Base-by-base conservation (phyloP, 2,113 vertebrate species). In the Ptychochromis oligacanthus region DNA sequence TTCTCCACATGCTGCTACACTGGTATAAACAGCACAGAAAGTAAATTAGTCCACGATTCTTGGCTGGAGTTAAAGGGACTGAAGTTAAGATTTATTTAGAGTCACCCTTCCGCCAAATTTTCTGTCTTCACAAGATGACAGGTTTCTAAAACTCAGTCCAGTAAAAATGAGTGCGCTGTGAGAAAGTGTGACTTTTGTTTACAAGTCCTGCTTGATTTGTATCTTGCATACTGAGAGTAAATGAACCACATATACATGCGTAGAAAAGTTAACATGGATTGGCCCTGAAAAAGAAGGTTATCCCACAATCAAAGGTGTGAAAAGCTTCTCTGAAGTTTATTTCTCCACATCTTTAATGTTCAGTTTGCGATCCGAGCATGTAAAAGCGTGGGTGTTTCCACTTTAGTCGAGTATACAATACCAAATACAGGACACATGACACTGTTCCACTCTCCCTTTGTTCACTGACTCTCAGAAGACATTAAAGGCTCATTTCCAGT, bases 401-500 rank as follows among this genome's bases (percentile, higher is more conserved):
- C 24, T 79, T 59, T 62, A 46, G 58, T 67, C 22, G 20, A 74
- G 40, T 7, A 70, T 57, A 17, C 14, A 13, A 72, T n/a, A 24
- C 20, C 43, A 65, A 59, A 79, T 22, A 40, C 7, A 26, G 72
- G 61, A 77, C 77, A 89, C 36, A 60, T 20, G 82, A 87, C 64
- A 36, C 58, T 46, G 77, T 43, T 67, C 5, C 12, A 0, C 61
- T 64, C 40, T 24, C 17, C 26, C 40, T 88, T 80, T 87, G 62
- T 84, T 82, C 46, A 31, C 8, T 49, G 52, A 85, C 54, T 81
- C 56, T 38, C 34, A 7, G 54, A 84, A 38, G 80, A 89, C 77
- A 88, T 84, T 56, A 82, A 89, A 82, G 80, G 26, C 86, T 84
- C 58, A 81, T 91, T 88, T 92, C 83, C 86, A 87, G 84, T 79